Percentiles rank a stretch among this genome's conserved stretches.
phyloP scores from a whole-genome alignment of 2,888 invertebrate species.

The Magallana nippona region DNA sequence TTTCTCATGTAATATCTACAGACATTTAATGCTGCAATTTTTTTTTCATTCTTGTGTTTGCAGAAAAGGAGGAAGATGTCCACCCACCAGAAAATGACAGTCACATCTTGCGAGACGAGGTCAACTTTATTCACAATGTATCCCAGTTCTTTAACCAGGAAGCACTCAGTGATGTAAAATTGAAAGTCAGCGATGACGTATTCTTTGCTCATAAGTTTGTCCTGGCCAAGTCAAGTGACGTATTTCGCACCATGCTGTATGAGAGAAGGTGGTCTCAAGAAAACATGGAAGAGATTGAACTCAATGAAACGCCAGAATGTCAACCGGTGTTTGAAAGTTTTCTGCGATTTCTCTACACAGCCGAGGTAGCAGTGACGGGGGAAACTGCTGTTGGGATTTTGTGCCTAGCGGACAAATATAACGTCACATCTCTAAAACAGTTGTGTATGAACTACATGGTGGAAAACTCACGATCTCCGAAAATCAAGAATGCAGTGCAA shows the following conservation, averaged over 20 bases:
- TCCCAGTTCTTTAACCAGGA: slow-evolving; percentile 78
- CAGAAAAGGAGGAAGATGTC: slow-evolving; percentile 46
- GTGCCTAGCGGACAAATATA: slow-evolving; percentile 80
- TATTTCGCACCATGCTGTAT: slow-evolving; percentile 79
- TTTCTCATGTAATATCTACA: neutral
- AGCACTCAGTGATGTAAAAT: slow-evolving; percentile 75
- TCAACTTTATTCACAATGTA: slow-evolving; percentile 76
- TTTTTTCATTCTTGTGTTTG: slow-evolving; percentile 32
- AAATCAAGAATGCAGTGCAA: slow-evolving; percentile 75
- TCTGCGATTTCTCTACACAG: slow-evolving; percentile 78
- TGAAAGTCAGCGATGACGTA: slow-evolving; percentile 70
- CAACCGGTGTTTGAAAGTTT: slow-evolving; percentile 77
- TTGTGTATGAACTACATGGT: slow-evolving; percentile 79
- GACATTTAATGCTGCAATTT: neutral
- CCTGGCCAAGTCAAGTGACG: slow-evolving; percentile 79
- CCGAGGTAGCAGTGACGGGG: slow-evolving; percentile 74
- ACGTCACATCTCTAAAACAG: slow-evolving; percentile 76
- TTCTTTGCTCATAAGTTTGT: slow-evolving; percentile 79
- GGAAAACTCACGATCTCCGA: slow-evolving; percentile 76
- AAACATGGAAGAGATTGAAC: slow-evolving; percentile 69
- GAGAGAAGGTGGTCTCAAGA: slow-evolving; percentile 74
- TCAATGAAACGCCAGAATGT: slow-evolving; percentile 78
- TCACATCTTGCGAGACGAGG: slow-evolving; percentile 74
- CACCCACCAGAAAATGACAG: slow-evolving; percentile 47
- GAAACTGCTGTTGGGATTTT: slow-evolving; percentile 78